Conservation (phyloP, 1,140 invertebrate genomes). For the Pseudomyrmex cubaensis region DNA sequence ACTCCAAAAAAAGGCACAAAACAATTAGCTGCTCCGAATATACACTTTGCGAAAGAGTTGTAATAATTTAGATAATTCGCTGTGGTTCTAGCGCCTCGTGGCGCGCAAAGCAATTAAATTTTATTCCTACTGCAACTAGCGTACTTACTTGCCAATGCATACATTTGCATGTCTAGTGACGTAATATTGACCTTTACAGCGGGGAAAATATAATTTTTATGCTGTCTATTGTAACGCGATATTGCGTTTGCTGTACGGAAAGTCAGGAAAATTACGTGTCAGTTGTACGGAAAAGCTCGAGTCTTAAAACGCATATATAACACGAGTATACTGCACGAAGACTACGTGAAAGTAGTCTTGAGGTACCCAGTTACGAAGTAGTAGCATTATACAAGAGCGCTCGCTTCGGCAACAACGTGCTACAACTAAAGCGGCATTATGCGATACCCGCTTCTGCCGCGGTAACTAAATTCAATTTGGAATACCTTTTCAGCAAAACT, state of each 20-base stretch:
- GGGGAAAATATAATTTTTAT: constrained; percentile 27
- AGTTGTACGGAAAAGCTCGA: constrained; percentile 55
- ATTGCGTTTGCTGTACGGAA: constrained; percentile 41
- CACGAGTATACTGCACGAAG: constrained; percentile 46
- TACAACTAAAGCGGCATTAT: constrained; percentile 59
- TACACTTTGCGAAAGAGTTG: not conserved
- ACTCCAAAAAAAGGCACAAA: not conserved
- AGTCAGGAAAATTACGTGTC: constrained; percentile 55
- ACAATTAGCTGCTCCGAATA: no score
- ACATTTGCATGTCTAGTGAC: constrained; percentile 17
- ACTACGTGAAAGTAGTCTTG: constrained; percentile 18
- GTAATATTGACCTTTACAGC: constrained; percentile 5
- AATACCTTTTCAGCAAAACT: constrained; percentile 66
- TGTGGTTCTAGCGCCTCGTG: not conserved
- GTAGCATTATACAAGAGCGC: constrained; percentile 62
- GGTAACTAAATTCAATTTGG: constrained; percentile 67
- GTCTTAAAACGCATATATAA: constrained; percentile 53
- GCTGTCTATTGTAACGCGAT: constrained; percentile 28
- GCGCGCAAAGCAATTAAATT: constrained; percentile 28
- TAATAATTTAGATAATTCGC: not conserved
- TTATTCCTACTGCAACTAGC: not conserved
- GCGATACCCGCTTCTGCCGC: constrained; percentile 42
- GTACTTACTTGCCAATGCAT: not conserved
- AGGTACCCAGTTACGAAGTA: constrained; percentile 40
- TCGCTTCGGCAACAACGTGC: constrained; percentile 37